Conservation (phyloP, 2,888 invertebrate genomes). For the Sarcophaga subvicina region DNA sequence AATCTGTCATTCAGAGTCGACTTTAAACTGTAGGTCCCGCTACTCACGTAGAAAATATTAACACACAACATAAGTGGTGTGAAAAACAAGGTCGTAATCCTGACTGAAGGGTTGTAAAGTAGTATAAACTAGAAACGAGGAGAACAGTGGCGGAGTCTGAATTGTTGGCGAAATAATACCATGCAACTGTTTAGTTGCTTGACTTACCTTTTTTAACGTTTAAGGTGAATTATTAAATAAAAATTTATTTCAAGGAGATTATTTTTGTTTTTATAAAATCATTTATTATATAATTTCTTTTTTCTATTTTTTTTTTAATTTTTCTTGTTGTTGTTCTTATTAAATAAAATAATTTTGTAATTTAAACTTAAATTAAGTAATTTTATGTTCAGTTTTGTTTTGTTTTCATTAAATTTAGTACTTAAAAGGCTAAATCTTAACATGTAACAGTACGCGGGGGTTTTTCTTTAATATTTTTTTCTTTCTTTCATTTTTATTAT, state of each 20-base stretch:
- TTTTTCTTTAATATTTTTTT: conserved; percentile 39
- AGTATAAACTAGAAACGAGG: too few species aligned
- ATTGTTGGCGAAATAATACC: too few species aligned
- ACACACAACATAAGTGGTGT: too few species aligned
- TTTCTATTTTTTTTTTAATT: neutral
- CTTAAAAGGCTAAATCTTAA: conserved; percentile 63
- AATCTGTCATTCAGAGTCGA: too few species aligned
- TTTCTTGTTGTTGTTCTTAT: neutral
- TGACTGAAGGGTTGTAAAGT: too few species aligned
- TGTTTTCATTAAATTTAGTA: conserved; percentile 25
- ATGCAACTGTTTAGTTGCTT: too few species aligned
- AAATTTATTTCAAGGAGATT: neutral
- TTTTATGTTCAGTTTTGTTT: conserved; percentile 15
- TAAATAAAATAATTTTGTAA: conserved; percentile 14
- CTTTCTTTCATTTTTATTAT: neutral
- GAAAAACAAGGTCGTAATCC: too few species aligned
- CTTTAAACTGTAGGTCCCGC: too few species aligned
- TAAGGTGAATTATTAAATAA: neutral
- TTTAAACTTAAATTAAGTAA: conserved; percentile 38
- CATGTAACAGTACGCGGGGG: conserved; percentile 66
- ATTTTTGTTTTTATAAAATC: conserved; percentile 53
- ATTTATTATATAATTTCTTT: conserved; percentile 22
- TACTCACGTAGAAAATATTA: too few species aligned
- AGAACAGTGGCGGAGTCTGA: too few species aligned
- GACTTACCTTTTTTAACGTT: neutral